Conservation (phyloP, 2,797 vertebrate species). For the Phataginus tricuspis region DNA sequence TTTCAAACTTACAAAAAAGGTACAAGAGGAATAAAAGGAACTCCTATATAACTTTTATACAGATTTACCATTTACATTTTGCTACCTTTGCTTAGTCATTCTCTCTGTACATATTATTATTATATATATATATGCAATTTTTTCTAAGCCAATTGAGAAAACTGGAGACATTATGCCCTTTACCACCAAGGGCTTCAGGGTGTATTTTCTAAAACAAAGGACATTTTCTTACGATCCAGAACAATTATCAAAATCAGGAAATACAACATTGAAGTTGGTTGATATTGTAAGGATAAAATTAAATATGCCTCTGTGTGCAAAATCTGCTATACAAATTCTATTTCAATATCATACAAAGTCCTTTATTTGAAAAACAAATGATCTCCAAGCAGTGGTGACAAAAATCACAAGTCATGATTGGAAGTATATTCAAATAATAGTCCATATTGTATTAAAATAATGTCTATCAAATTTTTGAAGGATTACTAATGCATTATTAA, state of each 20-base stretch:
- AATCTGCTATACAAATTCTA: neutral
- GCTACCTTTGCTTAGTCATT: neutral
- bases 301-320: neutral
- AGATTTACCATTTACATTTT: slow-evolving; percentile 27
- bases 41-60: neutral
- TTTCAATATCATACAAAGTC: neutral
- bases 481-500: neutral
- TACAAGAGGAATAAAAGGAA: neutral
- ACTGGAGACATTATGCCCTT: neutral
- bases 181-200: neutral
- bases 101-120: neutral
- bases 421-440: slow-evolving; percentile 45
- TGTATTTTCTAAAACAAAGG: slow-evolving; percentile 42
- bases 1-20: slow-evolving; percentile 14
- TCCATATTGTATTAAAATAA: slow-evolving; percentile 1
- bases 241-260: slow-evolving; percentile 19
- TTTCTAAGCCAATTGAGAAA: neutral
- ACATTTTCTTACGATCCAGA: neutral
- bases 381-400: neutral
- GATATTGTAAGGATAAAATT: slow-evolving; percentile 54
- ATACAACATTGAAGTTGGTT: neutral
- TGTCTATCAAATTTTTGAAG: neutral
- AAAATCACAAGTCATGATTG: neutral
- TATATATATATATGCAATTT: neutral
- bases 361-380: slow-evolving; percentile 41